Percentiles rank a stretch among this genome's conserved stretches.
These are phyloP conservation scores for Tonatia bakeri DNA, from an alignment of 2,113 vertebrate species.

Conservation along the genomic window DNA sequence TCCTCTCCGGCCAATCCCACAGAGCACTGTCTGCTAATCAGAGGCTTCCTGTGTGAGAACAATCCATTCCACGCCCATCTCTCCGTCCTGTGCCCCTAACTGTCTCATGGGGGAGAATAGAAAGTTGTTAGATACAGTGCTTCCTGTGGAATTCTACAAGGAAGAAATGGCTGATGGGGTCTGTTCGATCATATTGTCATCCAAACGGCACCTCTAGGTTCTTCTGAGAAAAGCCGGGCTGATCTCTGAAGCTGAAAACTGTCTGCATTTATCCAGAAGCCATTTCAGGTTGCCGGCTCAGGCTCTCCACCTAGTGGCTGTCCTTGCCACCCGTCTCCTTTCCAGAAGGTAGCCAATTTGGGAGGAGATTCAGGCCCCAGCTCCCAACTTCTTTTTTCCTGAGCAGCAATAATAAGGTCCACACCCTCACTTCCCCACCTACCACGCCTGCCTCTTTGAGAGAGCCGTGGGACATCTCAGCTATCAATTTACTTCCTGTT, in stretches of 20 bases:
- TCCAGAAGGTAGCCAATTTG: neutral
- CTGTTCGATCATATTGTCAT: neutral
- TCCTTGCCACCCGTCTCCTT: neutral
- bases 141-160: neutral
- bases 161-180: neutral
- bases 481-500: neutral
- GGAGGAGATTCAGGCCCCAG: neutral
- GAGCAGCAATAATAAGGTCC: neutral
- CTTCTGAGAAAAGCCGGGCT: neutral
- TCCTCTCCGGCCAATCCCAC: neutral
- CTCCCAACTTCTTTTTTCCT: neutral
- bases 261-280: accelerated
- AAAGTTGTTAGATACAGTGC: neutral
- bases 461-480: accelerated
- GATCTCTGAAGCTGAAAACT: neutral
- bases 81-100: neutral
- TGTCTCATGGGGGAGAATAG: no score
- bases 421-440: neutral
- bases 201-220: neutral
- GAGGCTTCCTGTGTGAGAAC: neutral
- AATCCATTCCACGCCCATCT: neutral
- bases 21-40: neutral
- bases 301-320: neutral
- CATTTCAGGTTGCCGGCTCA: neutral
- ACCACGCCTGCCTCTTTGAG: neutral